Evolutionary conservation across 2,113 vertebrate genomes (phyloP).

Genomic region (Lathamus discolor): DNA sequence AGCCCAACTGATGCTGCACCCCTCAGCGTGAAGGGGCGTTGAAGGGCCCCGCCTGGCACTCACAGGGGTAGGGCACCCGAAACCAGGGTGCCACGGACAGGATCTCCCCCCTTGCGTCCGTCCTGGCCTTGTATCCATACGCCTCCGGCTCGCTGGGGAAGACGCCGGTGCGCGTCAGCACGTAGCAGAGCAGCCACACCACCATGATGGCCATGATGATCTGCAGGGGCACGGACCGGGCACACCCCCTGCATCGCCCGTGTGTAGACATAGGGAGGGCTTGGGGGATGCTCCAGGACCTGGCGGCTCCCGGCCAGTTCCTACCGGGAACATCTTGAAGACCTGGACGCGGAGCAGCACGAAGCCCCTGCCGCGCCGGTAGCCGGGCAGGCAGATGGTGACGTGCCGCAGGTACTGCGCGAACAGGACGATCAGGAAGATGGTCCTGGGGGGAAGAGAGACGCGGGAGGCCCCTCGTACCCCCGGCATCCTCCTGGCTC

Average conservation of each 20-base stretch:
- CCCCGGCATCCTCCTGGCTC: neutral
- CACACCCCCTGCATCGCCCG: accelerated
- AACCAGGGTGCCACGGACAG: constrained; percentile 90
- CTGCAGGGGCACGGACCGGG: constrained; percentile 54
- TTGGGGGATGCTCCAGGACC: neutral
- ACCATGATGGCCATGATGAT: constrained; percentile 93
- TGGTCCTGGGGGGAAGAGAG: constrained; percentile 76
- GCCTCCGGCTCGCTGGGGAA: constrained; percentile 77
- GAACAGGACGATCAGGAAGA: constrained; percentile 90
- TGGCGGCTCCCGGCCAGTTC: accelerated
- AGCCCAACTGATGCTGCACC: neutral
- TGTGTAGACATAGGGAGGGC: accelerated
- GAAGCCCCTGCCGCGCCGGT: constrained; percentile 81
- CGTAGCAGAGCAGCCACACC: constrained; percentile 93
- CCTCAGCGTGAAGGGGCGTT: accelerated
- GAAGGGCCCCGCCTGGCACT: constrained; percentile 27
- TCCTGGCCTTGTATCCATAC: constrained; percentile 91
- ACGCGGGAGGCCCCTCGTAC: accelerated
- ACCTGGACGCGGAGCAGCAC: constrained; percentile 82
- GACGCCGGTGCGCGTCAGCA: constrained; percentile 82
- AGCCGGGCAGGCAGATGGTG: constrained; percentile 81
- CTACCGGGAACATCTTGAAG: constrained; percentile 98
- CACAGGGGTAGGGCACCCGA: constrained; percentile 93
- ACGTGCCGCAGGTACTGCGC: constrained; percentile 90
- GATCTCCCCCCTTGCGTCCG: constrained; percentile 92